phyloP scores from a whole-genome alignment of 2,113 vertebrate species.

The Mionectes macconnelli region DNA sequence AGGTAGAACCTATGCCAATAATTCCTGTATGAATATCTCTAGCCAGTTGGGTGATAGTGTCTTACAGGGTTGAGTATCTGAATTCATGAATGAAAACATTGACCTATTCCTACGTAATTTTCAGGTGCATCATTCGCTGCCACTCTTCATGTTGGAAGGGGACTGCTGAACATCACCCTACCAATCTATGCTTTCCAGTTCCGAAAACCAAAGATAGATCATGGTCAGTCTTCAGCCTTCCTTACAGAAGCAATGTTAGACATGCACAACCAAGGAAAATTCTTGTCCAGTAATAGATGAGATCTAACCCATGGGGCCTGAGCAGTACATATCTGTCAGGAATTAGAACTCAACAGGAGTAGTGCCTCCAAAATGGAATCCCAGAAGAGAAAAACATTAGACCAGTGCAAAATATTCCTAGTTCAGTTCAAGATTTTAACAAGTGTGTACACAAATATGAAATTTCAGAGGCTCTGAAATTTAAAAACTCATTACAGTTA shows the following conservation, averaged over 20 bases:
- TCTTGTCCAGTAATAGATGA: conserved; percentile 52
- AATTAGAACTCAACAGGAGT: background rate
- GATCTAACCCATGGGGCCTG: background rate
- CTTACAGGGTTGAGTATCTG: background rate
- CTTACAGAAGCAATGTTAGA: conserved; percentile 48
- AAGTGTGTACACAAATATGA: background rate
- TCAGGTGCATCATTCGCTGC: background rate
- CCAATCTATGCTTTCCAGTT: background rate
- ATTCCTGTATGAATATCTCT: background rate
- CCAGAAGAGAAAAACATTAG: background rate
- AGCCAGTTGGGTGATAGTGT: background rate
- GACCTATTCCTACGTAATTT: background rate
- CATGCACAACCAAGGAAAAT: conserved; percentile 36
- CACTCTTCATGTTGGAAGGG: background rate
- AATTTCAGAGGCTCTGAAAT: background rate
- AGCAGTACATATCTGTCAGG: background rate
- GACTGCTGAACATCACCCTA: background rate
- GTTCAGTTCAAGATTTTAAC: background rate
- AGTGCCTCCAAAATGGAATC: background rate
- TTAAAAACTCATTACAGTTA: background rate
- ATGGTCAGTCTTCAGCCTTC: background rate
- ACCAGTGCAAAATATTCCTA: background rate
- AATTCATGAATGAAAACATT: background rate
- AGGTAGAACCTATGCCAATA: background rate
- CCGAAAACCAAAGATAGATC: background rate